Percentiles rank a stretch among this genome's conserved stretches.
Evolutionary conservation across 2,113 vertebrate species (phyloP).

Genomic region (Silurus glanis): DNA sequence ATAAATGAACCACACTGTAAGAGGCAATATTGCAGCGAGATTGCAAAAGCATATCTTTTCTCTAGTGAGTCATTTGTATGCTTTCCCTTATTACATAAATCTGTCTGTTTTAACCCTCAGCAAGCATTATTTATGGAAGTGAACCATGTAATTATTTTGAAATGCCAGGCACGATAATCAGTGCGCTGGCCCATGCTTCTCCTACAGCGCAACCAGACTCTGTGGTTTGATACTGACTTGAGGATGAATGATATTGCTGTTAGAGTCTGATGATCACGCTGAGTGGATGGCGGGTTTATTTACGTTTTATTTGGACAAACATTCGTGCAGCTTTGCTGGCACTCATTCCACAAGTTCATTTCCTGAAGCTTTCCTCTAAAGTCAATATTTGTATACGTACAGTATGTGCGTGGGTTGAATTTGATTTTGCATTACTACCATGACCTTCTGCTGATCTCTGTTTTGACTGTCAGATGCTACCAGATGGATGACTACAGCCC

Average conservation of each 20-base stretch:
- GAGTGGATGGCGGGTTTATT: constrained; percentile 14
- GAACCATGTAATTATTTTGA: constrained; percentile 24
- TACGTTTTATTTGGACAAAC: constrained; percentile 22
- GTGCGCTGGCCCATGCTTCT: not conserved
- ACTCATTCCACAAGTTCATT: constrained; percentile 8
- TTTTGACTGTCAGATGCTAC: constrained; percentile 79
- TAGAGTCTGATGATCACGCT: constrained; percentile 4
- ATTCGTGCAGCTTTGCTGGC: constrained; percentile 6
- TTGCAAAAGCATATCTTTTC: not conserved
- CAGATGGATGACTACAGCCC: constrained; percentile 97
- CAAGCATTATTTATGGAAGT: not conserved
- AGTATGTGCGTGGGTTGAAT: constrained; percentile 25
- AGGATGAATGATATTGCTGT: not conserved
- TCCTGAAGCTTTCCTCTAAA: constrained; percentile 27
- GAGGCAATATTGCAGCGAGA: not conserved
- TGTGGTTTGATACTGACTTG: not conserved
- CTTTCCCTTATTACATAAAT: not conserved
- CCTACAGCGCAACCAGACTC: not conserved
- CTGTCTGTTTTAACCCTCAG: not conserved
- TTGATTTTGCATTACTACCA: not conserved
- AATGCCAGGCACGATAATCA: constrained; percentile 3
- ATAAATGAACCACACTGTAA: not conserved
- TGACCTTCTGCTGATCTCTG: constrained; percentile 18
- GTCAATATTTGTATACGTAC: constrained; percentile 29
- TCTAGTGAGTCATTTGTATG: not conserved